Percentiles rank a stretch among this genome's conserved stretches.
Conservation (phyloP, 2,113 vertebrate species). For the Neoarius graeffei region DNA sequence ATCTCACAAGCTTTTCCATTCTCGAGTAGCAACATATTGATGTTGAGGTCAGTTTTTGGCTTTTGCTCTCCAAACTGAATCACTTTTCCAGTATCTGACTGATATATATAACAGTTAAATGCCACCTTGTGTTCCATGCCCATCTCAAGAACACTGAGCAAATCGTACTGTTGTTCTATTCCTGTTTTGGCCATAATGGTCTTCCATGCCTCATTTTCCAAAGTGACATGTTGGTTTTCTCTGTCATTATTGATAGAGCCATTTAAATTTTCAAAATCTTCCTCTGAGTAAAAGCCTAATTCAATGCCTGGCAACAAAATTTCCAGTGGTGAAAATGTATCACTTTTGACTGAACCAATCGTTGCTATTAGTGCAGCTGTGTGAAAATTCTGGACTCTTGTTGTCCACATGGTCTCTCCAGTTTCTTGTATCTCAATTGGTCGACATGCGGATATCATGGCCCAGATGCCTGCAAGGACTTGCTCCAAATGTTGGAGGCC, state of each 20-base stretch:
- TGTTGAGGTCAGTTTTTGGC: constrained; percentile 21
- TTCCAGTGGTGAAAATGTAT: constrained; percentile 16
- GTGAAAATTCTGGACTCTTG: constrained; percentile 50
- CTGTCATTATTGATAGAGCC: not conserved
- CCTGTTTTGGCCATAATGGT: constrained; percentile 42
- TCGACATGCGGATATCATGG: constrained; percentile 40
- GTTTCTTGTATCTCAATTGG: constrained; percentile 46
- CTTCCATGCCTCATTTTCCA: constrained; percentile 6
- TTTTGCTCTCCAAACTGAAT: not conserved
- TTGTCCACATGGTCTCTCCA: constrained; percentile 42
- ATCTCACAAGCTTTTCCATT: constrained; percentile 48
- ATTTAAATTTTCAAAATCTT: constrained; percentile 30
- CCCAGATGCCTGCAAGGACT: constrained; percentile 51
- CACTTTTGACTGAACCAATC: constrained; percentile 15
- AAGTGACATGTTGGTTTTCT: not conserved
- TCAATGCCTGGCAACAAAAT: constrained; percentile 35
- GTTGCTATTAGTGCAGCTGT: constrained; percentile 33
- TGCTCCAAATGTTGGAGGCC: constrained; percentile 55
- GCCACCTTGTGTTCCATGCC: constrained; percentile 24
- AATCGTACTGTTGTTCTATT: constrained; percentile 41
- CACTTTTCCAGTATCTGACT: constrained; percentile 27
- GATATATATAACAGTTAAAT: constrained; percentile 40
- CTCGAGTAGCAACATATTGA: constrained; percentile 42
- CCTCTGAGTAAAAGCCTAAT: constrained; percentile 42
- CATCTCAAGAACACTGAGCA: constrained; percentile 40